Base-by-base conservation (phyloP, 1,140 invertebrate genomes). In the Nomia melanderi region DNA sequence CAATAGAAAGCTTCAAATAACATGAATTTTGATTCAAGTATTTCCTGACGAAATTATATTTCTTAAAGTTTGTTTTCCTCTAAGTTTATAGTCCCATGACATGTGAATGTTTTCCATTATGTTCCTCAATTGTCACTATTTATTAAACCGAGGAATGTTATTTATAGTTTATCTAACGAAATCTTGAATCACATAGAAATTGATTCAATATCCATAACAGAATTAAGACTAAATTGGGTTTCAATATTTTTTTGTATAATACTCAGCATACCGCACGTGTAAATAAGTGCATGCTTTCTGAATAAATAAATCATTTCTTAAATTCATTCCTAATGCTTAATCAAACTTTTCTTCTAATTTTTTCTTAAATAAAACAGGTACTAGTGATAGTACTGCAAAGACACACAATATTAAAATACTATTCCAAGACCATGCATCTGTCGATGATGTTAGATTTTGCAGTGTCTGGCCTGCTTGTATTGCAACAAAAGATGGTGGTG, bases 401-500 rank as follows among this genome's bases (percentile, higher is more conserved):
- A 95, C 78, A 53, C 93, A 94, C 2, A 99, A 92, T 11, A 98
- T 90, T 8, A 95, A 91, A 33, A 99, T 93, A 31, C 98, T 98
- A 11, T 94, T 96, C 95, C 96, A 97, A 0, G 98, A 98, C 92
- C 98, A 96, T 7, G 97, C 96, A 84, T 97, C 97, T 83, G 95
- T 95, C 0, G 97, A 97, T 9, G 97, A 98, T 4, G 97, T 97
- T 88, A 99, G 93, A 77, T 98, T 95, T 81, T 99, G 96, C 25
- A 99, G 92, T 1, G 98, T 99, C 87, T 97, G 98, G 25, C 99
- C 99, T 53, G 98, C 98, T 93, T 99, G 98, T 84, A 99, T 99
- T 1, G 98, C 98, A 2, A 99, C 95, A 91, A 99, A 98, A 6
- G 98, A 99, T 41, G 99, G 99, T 60, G 99, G 98, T 4, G 98